Base-by-base conservation (phyloP, 2,797 vertebrate species). In the Loris lydekkerianus region DNA sequence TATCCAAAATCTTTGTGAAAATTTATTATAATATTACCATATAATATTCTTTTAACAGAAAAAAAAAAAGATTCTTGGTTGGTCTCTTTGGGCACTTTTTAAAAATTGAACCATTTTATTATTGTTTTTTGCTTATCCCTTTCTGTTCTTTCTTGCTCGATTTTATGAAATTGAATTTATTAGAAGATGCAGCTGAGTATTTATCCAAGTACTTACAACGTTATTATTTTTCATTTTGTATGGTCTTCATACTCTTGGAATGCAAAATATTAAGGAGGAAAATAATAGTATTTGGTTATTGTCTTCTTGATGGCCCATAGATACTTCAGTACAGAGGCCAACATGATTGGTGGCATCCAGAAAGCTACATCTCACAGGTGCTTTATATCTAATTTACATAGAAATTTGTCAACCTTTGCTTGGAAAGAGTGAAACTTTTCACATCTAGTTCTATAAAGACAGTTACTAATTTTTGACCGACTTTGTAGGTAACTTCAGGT, bases 401-500 rank as follows among this genome's bases (percentile, higher is more conserved):
- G 94, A 92, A 83, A 81, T 69, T 6, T 78, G 15, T 56, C 40
- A 89, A 0, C 43, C 14, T 95, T 97, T 90, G 37, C 27, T 83
- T 83, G 70, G 92, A 97, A 96, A 87, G 90, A 95, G 97, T 95
- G 85, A 96, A 89, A 96, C 97, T 97, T 97, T 86, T 92, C 69
- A 94, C 49, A 53, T 97, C 58, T 67, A 93, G 31, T 40, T 97
- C 97, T 96, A 86, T 80, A 95, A 97, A 96, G 73, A 97, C 90
- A 93, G 93, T 97, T 89, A 86, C 53, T 97, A 88, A 97, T 97
- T 97, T 97, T 94, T 96, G 82, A 96, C 87, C 90, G 94, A 76
- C 46, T 90, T 97, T 78, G 78, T 98, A 98, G 98, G 98, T 98
- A 98, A 98, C 98, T 98, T 99, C 97, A 98, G 98, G 98, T 98